These are phyloP conservation scores for Sprattus sprattus DNA, from an alignment of 2,113 vertebrate genomes.

Conservation along the genomic window DNA sequence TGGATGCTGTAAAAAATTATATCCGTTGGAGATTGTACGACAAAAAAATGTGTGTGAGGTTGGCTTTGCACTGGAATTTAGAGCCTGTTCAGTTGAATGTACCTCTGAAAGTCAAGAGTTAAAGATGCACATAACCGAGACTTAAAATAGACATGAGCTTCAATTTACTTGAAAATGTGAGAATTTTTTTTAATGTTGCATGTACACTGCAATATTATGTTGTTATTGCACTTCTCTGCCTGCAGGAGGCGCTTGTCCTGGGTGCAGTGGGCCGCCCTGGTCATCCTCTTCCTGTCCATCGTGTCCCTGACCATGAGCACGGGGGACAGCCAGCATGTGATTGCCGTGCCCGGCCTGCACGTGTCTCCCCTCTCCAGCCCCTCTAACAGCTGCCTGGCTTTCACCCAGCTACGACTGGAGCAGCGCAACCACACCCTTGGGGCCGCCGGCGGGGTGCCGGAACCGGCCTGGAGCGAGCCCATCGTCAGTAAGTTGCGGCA, in stretches of 20 bases:
- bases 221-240: background rate
- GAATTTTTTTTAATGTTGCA: too few species aligned
- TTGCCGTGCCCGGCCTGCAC: constrained; percentile 76
- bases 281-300: constrained; percentile 91
- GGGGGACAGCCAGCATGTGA: constrained; percentile 69
- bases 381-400: constrained; percentile 85
- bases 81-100: background rate
- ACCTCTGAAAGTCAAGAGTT: too few species aligned
- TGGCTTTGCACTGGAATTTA: background rate
- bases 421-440: constrained; percentile 57
- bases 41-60: background rate
- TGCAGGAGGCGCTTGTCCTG: constrained; percentile 85
- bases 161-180: background rate
- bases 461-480: constrained; percentile 74
- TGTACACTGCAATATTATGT: background rate
- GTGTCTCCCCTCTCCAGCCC: constrained; percentile 73
- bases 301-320: constrained; percentile 82
- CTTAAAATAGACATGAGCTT: background rate
- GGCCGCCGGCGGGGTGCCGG: constrained; percentile 50
- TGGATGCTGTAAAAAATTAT: background rate
- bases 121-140: too few species aligned
- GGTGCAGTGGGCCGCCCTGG: constrained; percentile 91
- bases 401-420: constrained; percentile 63
- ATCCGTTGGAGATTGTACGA: background rate
- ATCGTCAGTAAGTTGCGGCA: constrained; percentile 61